These are phyloP conservation scores for Lota lota DNA, from an alignment of 2,113 vertebrate species.

Conservation along the genomic window DNA sequence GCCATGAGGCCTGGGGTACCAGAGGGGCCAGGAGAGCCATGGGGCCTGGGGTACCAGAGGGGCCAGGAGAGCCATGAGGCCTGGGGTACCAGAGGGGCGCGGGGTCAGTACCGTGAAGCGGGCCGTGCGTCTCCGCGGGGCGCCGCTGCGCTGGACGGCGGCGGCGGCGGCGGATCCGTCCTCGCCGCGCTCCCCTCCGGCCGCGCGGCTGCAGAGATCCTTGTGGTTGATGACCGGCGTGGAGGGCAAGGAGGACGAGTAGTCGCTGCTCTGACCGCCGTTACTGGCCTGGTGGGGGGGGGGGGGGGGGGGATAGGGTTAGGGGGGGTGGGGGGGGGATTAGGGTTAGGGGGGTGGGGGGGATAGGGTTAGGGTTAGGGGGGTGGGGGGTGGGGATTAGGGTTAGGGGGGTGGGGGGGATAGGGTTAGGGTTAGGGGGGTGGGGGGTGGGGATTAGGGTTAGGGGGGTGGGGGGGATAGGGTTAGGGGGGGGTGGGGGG, in stretches of 20 bases:
- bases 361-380: too few relatives aligned
- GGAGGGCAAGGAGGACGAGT: conserved; percentile 92
- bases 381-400: conserved; percentile 32
- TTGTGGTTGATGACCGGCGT: conserved; percentile 92
- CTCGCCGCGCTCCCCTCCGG: conserved; percentile 64
- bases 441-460: conserved; percentile 30
- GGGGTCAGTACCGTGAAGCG: conserved; percentile 80
- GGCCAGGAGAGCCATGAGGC: neutral
- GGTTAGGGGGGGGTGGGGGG: conserved; percentile 25
- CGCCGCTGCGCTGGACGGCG: conserved; percentile 79
- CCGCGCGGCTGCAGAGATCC: conserved; percentile 78
- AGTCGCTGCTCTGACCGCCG: conserved; percentile 89
- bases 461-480: conserved; percentile 35
- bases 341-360: conserved; percentile 33
- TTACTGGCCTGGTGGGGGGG: conserved; percentile 82
- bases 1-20: too few relatives aligned
- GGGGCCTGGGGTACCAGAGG: neutral
- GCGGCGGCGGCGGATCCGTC: conserved; percentile 67
- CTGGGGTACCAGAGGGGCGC: neutral
- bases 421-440: too few relatives aligned
- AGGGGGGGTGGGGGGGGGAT: conserved; percentile 28
- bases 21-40: too few relatives aligned
- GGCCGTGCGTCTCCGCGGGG: conserved; percentile 82
- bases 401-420: conserved; percentile 34
- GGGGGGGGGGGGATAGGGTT: too few relatives aligned